Base-by-base conservation (phyloP, 35 echinoderm and acorn worm species). In the Heliocidaris erythrogramma region DNA sequence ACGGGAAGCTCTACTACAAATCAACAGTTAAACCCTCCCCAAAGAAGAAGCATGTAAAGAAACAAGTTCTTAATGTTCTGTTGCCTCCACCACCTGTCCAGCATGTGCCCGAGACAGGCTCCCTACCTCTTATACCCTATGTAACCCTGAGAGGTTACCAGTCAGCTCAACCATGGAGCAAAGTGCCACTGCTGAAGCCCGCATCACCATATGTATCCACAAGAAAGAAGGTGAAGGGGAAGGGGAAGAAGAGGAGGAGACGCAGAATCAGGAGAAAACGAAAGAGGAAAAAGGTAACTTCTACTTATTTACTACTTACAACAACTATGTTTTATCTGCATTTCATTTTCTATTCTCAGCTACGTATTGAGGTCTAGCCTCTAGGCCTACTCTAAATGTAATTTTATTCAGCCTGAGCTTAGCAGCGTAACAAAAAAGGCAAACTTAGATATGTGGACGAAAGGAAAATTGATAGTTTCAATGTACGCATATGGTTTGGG, bases 221-320 rank as follows among this genome's bases (percentile, higher is more conserved):
- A 13, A 32, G 30, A 48, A 29, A 92, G 42, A 92, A 92, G 49
- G 31, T 13, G 10, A 48, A 27, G 12, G 8, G 27, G 52, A 31
- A 48, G 11, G n/a, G n/a, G n/a, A n/a, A n/a, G n/a, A 92, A 92
- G 90, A 49, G 49, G 90, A 92, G 90, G 48, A 17, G 90, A 16
- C 47, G 27, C 21, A 92, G 21, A 48, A 24, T 10, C 8, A 92
- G 30, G 27, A 56, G 18, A 16, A n/a, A 27, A 13, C 47, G 90
- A 21, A 12, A 48, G 27, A 92, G 49, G 48, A 92, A 92, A 56
- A 31, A 92, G 48, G 49, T 47, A 92, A n/a, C n/a, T n/a, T n/a
- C n/a, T n/a, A n/a, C 10, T 31, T 48, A 49, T 2, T 9, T 49
- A n/a, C n/a, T n/a, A n/a, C n/a, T 5, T 53, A 42, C 0, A 31